Evolutionary conservation across 2,797 vertebrate species (phyloP).

Genomic region (Numenius phaeopus): DNA sequence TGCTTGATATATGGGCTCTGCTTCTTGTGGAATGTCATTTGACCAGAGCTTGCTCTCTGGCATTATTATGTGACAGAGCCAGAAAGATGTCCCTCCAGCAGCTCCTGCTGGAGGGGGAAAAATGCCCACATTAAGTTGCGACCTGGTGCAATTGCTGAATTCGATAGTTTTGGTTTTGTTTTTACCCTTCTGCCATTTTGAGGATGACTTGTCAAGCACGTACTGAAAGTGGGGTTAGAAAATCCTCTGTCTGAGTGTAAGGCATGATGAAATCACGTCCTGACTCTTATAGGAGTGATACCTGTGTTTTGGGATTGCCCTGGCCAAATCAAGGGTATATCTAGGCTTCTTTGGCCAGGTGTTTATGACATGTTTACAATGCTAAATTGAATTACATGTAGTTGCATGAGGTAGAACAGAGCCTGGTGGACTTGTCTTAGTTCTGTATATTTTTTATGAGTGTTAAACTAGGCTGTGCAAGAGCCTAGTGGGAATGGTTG

Average conservation of each 20-base stretch:
- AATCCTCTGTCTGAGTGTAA: background rate
- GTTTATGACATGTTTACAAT: background rate
- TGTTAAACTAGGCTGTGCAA: background rate
- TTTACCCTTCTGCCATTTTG: fast-evolving
- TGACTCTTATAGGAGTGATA: background rate
- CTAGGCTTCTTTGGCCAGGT: background rate
- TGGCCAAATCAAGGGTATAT: background rate
- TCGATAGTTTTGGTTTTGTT: fast-evolving
- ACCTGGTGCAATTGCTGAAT: background rate
- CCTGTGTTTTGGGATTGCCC: background rate
- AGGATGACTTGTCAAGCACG: background rate
- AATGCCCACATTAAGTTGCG: background rate
- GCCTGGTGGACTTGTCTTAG: background rate
- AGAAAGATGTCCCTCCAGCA: background rate
- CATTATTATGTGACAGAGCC: background rate
- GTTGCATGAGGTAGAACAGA: background rate
- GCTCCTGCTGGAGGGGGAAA: background rate
- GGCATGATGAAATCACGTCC: fast-evolving
- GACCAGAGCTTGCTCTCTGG: background rate
- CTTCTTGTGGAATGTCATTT: background rate
- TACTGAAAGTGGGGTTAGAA: background rate
- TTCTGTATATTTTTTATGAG: background rate
- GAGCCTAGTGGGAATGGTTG: background rate
- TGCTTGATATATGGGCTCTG: background rate
- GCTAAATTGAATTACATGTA: background rate